Evolutionary conservation across 2,888 invertebrate genomes (phyloP), one percentile per base, ranked within the genome.

Genomic region (Drosophila testacea): DNA sequence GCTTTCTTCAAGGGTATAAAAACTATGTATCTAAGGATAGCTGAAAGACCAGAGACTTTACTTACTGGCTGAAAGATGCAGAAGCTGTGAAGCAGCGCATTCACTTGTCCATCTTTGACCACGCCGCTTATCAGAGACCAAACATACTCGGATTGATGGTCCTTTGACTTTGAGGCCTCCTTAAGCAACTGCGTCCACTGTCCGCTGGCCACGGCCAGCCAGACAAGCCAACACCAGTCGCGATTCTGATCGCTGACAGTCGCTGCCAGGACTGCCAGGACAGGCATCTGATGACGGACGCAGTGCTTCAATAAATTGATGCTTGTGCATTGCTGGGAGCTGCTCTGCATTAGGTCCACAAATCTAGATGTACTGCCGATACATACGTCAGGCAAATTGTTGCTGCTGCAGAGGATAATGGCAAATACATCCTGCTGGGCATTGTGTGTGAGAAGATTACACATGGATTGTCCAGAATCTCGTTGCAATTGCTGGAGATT

Each of bases 1-100:
- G 16, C 16, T 16, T 1, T 16, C 16, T 16, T 16, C 1, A 16
- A 16, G 16, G 16, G 16, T 16, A 16, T 16, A 16, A 16, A 16
- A 6, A 22, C 5, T 9, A 11, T 46, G 10, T 9, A 47, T 9
- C 1, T 13, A 13, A 11, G 1, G 1, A 11, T n/a, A 9, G 16
- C 0, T 2, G 13, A 6, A 13, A 6, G 39, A 13, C 13, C 39
- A 39, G 7, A 42, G 10, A 5, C 9, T 22, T 0, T 6, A 56
- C 94, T 95, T 59, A 95, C 95, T 78, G 95, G 94, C 91, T 96
- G 94, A 91, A 96, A 96, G 79, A 96, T 94, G 48, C 94, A 92
- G 86, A 96, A 94, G 69, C 96, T 95, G 81, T 95, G 94, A 51
- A 94, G 93, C 28, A 96, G 89, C 0, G 95, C 95, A 41, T 93